Evolutionary conservation across 2,888 invertebrate genomes (phyloP).

Genomic region (Aelia acuminata): DNA sequence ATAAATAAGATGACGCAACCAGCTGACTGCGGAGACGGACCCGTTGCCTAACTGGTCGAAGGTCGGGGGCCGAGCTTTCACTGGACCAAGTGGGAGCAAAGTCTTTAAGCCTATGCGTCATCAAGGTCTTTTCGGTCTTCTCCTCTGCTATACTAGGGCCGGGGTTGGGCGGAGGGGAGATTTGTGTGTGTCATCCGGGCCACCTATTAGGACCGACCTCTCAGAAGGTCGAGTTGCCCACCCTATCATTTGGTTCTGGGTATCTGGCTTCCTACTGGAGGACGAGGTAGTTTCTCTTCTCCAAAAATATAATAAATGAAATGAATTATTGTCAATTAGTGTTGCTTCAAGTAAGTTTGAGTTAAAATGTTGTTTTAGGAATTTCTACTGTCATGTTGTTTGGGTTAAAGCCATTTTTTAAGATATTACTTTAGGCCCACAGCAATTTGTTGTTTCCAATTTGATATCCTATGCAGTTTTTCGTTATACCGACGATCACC

Average conservation of each 20-base stretch:
- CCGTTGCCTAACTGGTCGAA: slow-evolving; percentile 24
- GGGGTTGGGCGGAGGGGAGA: neutral
- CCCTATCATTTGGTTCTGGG: neutral
- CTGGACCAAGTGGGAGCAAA: slow-evolving; percentile 16
- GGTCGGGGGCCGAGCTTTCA: slow-evolving; percentile 9
- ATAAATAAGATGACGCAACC: neutral
- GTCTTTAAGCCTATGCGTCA: neutral
- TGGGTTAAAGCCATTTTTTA: no score
- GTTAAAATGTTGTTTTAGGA: neutral
- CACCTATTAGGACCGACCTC: neutral
- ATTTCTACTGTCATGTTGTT: no score
- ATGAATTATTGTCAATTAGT: neutral
- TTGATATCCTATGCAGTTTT: no score
- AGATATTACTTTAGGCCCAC: no score
- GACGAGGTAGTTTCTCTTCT: neutral
- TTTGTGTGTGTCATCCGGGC: neutral
- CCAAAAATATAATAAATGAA: neutral
- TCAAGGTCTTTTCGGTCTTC: neutral
- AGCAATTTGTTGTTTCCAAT: no score
- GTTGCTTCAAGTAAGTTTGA: neutral
- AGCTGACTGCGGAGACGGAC: neutral
- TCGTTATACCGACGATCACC: no score
- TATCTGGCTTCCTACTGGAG: neutral
- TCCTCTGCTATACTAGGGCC: neutral
- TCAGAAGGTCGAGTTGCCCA: neutral